Evolutionary conservation across 2,888 invertebrate species (phyloP).

Genomic region (Eupithecia pulchellata): DNA sequence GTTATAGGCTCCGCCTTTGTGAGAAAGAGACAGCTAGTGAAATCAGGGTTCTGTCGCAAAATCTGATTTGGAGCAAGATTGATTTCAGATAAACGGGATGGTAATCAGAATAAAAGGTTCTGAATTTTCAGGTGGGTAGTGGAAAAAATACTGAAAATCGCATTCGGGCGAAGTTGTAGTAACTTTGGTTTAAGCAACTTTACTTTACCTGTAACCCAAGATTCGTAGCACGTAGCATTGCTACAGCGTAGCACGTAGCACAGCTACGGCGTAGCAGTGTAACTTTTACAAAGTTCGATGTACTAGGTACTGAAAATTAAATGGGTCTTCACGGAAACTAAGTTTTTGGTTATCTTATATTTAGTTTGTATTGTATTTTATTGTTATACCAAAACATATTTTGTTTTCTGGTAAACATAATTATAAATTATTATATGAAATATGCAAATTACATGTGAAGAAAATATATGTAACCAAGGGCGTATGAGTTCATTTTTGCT

Average conservation of each 20-base stretch:
- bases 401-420: background rate
- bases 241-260: slow-evolving; percentile 6
- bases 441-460: no score
- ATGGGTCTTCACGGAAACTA: background rate
- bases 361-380: background rate
- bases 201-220: background rate
- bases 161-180: background rate
- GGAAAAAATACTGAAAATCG: background rate
- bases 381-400: background rate
- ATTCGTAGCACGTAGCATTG: slow-evolving; percentile 17
- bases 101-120: slow-evolving; percentile 66
- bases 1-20: slow-evolving; percentile 68
- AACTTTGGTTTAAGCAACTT: background rate
- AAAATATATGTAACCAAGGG: no score
- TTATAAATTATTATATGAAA: no score
- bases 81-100: slow-evolving; percentile 69
- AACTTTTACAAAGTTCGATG: background rate
- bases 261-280: slow-evolving; percentile 18
- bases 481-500: no score
- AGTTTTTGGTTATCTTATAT: background rate
- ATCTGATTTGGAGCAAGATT: slow-evolving; percentile 67
- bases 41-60: slow-evolving; percentile 60
- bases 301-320: background rate
- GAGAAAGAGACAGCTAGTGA: slow-evolving; percentile 67
- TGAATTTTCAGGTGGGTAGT: slow-evolving; percentile 25